These are phyloP conservation scores for Ypsolopha sequella DNA, from an alignment of 2,888 invertebrate species.

Conservation along the genomic window DNA sequence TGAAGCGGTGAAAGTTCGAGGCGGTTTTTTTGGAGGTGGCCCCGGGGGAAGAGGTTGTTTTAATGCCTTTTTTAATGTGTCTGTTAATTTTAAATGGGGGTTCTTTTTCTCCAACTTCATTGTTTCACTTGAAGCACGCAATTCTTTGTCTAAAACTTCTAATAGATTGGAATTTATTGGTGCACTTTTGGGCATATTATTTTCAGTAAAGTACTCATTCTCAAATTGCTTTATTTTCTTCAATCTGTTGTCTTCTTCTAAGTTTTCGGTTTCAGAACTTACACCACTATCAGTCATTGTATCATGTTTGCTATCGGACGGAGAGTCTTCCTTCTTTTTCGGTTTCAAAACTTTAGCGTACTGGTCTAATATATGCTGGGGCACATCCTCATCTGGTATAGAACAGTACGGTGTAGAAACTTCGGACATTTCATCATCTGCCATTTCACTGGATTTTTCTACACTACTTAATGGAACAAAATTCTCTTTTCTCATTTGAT, in stretches of 20 bases:
- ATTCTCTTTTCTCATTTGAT: slow-evolving; percentile 56
- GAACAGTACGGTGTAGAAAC: slow-evolving; percentile 24
- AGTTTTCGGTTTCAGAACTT: slow-evolving; percentile 60
- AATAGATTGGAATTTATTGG: slow-evolving; percentile 25
- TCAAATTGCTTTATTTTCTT: slow-evolving; percentile 13
- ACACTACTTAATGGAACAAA: slow-evolving; percentile 22
- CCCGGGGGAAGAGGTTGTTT: slow-evolving; percentile 77
- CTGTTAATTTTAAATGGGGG: slow-evolving; percentile 58
- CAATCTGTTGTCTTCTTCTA: slow-evolving; percentile 16
- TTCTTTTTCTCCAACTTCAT: slow-evolving; percentile 54
- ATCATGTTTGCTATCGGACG: slow-evolving; percentile 39
- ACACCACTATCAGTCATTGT: slow-evolving; percentile 63
- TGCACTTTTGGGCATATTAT: not conserved
- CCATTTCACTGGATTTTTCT: not conserved
- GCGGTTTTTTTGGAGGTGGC: slow-evolving; percentile 83
- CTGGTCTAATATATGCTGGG: slow-evolving; percentile 56
- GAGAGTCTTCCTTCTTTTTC: slow-evolving; percentile 22
- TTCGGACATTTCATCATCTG: slow-evolving; percentile 13
- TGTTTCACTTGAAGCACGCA: slow-evolving; percentile 52
- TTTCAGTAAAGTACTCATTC: not conserved
- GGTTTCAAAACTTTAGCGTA: slow-evolving; percentile 57
- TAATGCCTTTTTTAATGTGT: slow-evolving; percentile 75
- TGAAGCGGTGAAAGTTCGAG: slow-evolving; percentile 68
- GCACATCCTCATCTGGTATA: slow-evolving; percentile 49
- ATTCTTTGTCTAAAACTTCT: slow-evolving; percentile 28